These are phyloP conservation scores for Caenorhabditis becei DNA, from an alignment of 2,888 invertebrate species.

Conservation along the genomic window DNA sequence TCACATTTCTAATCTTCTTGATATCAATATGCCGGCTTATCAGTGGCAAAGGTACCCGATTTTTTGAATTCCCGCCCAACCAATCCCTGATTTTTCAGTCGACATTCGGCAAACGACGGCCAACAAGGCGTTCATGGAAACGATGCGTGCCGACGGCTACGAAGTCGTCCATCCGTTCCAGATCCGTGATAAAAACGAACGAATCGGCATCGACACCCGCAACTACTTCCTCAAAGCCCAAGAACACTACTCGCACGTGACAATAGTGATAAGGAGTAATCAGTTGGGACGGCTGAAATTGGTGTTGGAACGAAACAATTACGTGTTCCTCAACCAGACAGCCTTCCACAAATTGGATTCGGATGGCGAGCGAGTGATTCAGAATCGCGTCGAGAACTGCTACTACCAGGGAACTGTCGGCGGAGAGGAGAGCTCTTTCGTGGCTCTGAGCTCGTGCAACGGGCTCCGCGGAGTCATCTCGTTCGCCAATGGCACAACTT, in stretches of 20 bases:
- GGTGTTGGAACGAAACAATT: slow-evolving; percentile 76
- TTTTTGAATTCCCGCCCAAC: neutral
- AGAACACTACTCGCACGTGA: slow-evolving; percentile 78
- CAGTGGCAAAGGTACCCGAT: slow-evolving; percentile 3
- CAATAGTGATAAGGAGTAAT: slow-evolving; percentile 75
- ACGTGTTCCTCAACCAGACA: slow-evolving; percentile 77
- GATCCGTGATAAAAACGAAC: slow-evolving; percentile 81
- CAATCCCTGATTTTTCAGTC: slow-evolving; percentile 63
- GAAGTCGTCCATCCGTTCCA: slow-evolving; percentile 83
- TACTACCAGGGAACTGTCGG: slow-evolving; percentile 97
- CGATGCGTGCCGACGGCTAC: slow-evolving; percentile 81
- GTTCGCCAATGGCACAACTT: slow-evolving; percentile 97
- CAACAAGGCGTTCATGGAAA: slow-evolving; percentile 82
- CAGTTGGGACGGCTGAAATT: slow-evolving; percentile 76
- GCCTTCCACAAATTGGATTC: slow-evolving; percentile 77
- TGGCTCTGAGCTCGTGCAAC: slow-evolving; percentile 97
- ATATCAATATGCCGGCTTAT: neutral
- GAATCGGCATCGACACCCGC: slow-evolving; percentile 82
- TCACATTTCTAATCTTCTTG: slow-evolving; percentile 1
- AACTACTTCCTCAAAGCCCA: slow-evolving; percentile 81
- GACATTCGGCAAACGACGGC: slow-evolving; percentile 75
- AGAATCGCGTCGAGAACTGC: slow-evolving; percentile 86
- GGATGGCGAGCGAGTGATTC: slow-evolving; percentile 72
- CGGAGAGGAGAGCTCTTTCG: slow-evolving; percentile 95
- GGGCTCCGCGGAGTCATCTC: slow-evolving; percentile 92